Evolutionary conservation across 2,113 vertebrate species (phyloP).

Genomic region (Oreochromis spilurus): DNA sequence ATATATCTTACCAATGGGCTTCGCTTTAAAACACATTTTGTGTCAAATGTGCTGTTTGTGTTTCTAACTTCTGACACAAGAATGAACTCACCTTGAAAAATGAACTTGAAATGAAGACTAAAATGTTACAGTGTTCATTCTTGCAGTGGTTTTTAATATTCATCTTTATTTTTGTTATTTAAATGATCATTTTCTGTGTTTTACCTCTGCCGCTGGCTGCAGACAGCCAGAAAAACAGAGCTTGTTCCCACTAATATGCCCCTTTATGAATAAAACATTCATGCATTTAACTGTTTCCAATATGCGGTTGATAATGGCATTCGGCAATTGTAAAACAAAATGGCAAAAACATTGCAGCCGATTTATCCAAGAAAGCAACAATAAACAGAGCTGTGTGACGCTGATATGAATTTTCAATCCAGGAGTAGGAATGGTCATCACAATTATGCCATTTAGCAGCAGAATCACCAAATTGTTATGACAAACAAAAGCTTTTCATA

Average conservation of each 20-base stretch:
- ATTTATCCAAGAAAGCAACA: background rate
- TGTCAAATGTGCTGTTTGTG: background rate
- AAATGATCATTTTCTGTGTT: background rate
- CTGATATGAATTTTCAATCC: slow-evolving; percentile 22
- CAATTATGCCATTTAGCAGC: background rate
- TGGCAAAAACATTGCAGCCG: background rate
- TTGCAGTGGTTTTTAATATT: background rate
- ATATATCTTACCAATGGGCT: background rate
- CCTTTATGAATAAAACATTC: background rate
- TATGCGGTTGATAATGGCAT: background rate
- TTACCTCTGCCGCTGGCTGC: background rate
- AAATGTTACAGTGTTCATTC: background rate
- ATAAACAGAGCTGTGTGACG: background rate
- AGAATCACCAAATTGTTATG: background rate
- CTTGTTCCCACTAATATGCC: background rate
- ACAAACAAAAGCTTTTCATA: slow-evolving; percentile 7
- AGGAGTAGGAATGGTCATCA: background rate
- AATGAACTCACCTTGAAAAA: background rate
- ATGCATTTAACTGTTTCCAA: background rate
- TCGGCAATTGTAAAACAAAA: background rate
- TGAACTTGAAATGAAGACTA: background rate
- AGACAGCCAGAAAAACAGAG: background rate
- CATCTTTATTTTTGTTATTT: background rate
- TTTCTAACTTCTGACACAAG: background rate
- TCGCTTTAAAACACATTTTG: background rate